phyloP scores from a whole-genome alignment of 2,113 vertebrate genomes.

The Marmota flaviventris region DNA sequence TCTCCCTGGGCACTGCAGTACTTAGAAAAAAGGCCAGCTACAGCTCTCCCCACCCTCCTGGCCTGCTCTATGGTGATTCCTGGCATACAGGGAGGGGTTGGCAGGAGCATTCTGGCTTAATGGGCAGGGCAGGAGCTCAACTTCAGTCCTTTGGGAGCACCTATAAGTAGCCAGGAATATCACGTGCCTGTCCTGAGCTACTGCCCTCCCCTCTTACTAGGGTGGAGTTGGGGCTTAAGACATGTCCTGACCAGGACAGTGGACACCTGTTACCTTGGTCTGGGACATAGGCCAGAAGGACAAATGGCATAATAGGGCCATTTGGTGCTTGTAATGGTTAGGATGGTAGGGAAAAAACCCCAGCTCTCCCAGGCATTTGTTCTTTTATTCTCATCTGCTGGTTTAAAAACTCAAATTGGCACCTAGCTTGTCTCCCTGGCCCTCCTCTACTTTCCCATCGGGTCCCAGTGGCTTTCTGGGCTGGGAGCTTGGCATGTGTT shows the following conservation, averaged over 20 bases:
- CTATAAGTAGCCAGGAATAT: neutral
- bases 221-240: neutral
- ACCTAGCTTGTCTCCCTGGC: conserved; percentile 8
- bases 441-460: neutral
- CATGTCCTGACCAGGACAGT: neutral
- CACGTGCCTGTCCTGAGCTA: neutral
- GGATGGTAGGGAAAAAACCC: neutral
- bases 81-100: neutral
- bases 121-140: neutral
- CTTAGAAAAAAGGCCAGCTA: neutral
- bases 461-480: neutral
- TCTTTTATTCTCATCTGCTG: neutral
- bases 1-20: neutral
- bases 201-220: neutral
- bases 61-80: neutral
- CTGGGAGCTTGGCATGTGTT: neutral
- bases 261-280: neutral
- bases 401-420: neutral
- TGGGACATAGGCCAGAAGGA: neutral
- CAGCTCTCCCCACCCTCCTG: neutral
- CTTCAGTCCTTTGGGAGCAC: neutral
- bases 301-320: neutral
- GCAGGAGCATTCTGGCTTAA: neutral
- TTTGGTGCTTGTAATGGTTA: neutral
- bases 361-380: neutral